Percentiles rank a stretch among this genome's conserved stretches.
phyloP scores from a whole-genome alignment of 1,140 invertebrate genomes.

The Pararge aegeria region DNA sequence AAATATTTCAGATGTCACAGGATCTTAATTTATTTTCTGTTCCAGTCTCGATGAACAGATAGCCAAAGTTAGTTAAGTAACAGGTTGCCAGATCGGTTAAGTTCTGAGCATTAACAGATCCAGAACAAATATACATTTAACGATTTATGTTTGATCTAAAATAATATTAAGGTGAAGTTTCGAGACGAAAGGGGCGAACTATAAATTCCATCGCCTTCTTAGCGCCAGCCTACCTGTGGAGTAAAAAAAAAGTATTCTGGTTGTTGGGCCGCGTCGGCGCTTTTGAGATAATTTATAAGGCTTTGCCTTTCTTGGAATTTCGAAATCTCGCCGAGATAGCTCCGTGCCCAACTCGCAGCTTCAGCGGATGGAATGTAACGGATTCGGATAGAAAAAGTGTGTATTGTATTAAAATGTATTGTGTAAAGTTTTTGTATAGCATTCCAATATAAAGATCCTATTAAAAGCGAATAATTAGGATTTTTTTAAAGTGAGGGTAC shows the following conservation, averaged over 20 bases:
- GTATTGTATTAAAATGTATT: conserved; percentile 50
- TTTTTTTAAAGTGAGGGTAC: not conserved
- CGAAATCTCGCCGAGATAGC: conserved; percentile 72
- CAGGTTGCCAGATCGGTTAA: not conserved
- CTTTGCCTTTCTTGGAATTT: conserved; percentile 77
- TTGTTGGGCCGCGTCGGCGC: conserved; percentile 72
- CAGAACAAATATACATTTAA: not conserved
- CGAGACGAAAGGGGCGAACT: conserved; percentile 38
- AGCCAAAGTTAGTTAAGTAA: not conserved
- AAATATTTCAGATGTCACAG: too few relatives aligned
- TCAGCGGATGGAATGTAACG: conserved; percentile 74
- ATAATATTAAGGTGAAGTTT: conserved; percentile 26
- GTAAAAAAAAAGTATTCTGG: conserved; percentile 76
- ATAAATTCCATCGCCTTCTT: conserved; percentile 74
- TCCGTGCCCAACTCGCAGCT: conserved; percentile 54
- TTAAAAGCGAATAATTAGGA: conserved; percentile 9
- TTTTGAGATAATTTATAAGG: conserved; percentile 80
- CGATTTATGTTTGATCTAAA: not conserved
- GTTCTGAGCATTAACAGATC: not conserved
- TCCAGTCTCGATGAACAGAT: too few relatives aligned
- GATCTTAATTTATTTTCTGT: too few relatives aligned
- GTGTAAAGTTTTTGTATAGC: conserved; percentile 33
- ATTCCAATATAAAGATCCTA: conserved; percentile 17
- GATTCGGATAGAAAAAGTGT: conserved; percentile 69
- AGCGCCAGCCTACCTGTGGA: conserved; percentile 77